These are phyloP conservation scores for Hypercompe scribonia DNA, from an alignment of 2,888 invertebrate genomes.

Conservation along the genomic window DNA sequence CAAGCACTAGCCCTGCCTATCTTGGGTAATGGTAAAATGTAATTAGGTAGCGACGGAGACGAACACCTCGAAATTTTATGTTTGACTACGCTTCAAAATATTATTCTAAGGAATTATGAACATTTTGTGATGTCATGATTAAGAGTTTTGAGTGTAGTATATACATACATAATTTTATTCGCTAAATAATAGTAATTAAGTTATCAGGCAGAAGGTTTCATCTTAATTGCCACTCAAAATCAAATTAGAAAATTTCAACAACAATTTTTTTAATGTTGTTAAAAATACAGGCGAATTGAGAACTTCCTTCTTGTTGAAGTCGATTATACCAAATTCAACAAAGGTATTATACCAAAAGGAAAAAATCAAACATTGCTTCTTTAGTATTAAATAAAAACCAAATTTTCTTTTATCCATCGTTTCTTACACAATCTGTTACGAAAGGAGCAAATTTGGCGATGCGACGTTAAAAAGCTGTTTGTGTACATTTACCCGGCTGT, in stretches of 20 bases:
- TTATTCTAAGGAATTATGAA: background rate
- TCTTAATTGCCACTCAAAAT: too few relatives aligned
- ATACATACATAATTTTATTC: too few relatives aligned
- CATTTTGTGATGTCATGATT: background rate
- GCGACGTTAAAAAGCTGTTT: background rate
- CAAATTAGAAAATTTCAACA: too few relatives aligned
- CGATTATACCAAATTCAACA: too few relatives aligned
- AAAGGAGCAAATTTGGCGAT: background rate
- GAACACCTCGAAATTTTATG: background rate
- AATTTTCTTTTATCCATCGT: background rate
- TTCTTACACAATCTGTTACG: background rate
- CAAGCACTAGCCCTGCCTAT: constrained; percentile 1
- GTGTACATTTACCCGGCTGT: background rate
- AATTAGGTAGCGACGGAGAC: background rate
- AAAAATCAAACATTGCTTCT: background rate
- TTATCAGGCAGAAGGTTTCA: too few relatives aligned
- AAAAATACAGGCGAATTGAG: too few relatives aligned
- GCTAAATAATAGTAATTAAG: too few relatives aligned
- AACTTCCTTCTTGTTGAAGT: too few relatives aligned
- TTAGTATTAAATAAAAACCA: background rate
- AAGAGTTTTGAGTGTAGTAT: too few relatives aligned
- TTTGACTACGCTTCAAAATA: background rate
- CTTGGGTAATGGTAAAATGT: background rate
- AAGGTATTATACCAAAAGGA: background rate
- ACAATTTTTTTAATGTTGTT: too few relatives aligned